Evolutionary conservation across 2,888 invertebrate genomes (phyloP).

Genomic region (Stratiomys singularior): DNA sequence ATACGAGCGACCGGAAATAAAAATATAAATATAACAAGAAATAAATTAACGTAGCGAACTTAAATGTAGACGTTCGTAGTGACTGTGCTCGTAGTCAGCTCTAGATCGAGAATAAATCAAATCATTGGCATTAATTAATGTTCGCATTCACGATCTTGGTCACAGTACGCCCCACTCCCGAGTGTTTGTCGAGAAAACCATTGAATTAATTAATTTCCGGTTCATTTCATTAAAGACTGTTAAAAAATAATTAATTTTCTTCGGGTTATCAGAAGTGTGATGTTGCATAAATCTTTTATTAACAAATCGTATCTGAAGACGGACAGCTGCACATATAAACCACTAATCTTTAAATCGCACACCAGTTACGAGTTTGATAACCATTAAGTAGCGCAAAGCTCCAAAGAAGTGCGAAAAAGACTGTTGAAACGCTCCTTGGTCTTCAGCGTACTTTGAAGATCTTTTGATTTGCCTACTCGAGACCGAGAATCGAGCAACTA

Average conservation of each 20-base stretch:
- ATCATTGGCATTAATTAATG: slow-evolving; percentile 19
- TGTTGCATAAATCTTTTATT: slow-evolving; percentile 9
- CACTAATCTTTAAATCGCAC: neutral
- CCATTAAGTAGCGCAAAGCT: neutral
- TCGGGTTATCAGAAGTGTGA: slow-evolving; percentile 40
- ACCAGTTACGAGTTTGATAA: neutral
- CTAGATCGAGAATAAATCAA: slow-evolving; percentile 38
- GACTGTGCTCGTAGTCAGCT: slow-evolving; percentile 13
- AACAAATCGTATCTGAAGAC: neutral
- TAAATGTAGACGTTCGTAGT: neutral
- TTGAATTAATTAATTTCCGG: neutral
- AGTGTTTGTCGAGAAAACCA: slow-evolving; percentile 7
- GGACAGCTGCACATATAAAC: neutral
- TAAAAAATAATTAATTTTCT: slow-evolving; percentile 27
- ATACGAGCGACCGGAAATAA: slow-evolving; percentile 29
- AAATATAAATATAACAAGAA: slow-evolving; percentile 23
- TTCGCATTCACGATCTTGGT: neutral
- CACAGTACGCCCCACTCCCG: neutral
- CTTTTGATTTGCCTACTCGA: too few relatives aligned
- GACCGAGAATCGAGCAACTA: too few relatives aligned
- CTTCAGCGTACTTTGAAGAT: too few relatives aligned
- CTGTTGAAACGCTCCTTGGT: too few relatives aligned
- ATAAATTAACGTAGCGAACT: slow-evolving; percentile 9
- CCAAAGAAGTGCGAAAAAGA: too few relatives aligned
- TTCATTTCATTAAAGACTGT: slow-evolving; percentile 6